phyloP scores from a whole-genome alignment of 2,797 vertebrate genomes.

The Prunella strophiata region DNA sequence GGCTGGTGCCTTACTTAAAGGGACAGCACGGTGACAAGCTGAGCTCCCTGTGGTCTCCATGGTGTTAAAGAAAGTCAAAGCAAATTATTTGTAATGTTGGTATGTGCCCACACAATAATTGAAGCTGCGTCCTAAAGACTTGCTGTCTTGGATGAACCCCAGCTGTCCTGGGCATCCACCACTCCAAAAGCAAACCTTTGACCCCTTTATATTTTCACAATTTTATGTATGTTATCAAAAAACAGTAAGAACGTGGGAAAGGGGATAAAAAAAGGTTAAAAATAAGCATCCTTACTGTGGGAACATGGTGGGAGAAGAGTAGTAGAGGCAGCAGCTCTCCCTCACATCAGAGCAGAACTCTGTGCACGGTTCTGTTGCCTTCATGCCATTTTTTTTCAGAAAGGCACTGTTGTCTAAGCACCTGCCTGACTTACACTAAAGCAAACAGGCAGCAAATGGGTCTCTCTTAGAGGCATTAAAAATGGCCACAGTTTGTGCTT shows the following conservation, averaged over 20 bases:
- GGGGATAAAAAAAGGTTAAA: slow-evolving; percentile 1
- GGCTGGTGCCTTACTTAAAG: not conserved
- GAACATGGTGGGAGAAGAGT: not conserved
- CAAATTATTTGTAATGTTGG: not conserved
- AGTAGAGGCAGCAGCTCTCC: not conserved
- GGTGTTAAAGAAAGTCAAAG: not conserved
- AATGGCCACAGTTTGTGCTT: not conserved
- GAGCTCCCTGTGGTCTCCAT: not conserved
- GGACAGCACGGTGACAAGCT: not conserved
- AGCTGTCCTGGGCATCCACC: not conserved
- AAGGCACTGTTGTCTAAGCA: not conserved
- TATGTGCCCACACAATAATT: not conserved
- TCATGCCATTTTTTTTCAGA: not conserved
- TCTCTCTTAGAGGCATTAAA: not conserved
- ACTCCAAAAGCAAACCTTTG: slow-evolving; percentile 29
- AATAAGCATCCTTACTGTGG: slow-evolving; percentile 57
- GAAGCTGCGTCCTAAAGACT: not conserved
- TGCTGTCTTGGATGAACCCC: not conserved
- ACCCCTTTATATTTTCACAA: slow-evolving; percentile 67
- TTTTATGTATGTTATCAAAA: slow-evolving; percentile 53
- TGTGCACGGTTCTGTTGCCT: not conserved
- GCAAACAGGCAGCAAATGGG: not conserved
- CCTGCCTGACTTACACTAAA: not conserved
- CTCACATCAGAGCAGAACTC: not conserved
- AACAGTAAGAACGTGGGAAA: slow-evolving; percentile 62